phyloP scores from a whole-genome alignment of 1,140 invertebrate species.

The Contarinia nasturtii region DNA sequence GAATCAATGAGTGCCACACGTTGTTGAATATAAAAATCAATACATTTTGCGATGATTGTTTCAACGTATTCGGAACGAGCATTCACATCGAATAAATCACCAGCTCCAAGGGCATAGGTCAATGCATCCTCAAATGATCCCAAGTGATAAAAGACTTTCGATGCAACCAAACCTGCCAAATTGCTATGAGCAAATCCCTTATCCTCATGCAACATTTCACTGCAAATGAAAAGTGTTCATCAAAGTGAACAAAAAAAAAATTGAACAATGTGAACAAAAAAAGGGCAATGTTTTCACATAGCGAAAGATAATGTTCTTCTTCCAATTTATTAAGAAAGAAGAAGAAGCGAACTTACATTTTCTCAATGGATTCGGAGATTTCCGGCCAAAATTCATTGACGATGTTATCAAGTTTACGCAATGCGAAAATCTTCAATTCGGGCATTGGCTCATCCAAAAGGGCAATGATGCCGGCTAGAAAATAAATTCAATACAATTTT shows the following conservation, averaged over 20 bases:
- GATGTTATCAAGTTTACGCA: slow-evolving; percentile 77
- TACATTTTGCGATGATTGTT: slow-evolving; percentile 90
- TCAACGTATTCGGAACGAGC: slow-evolving; percentile 88
- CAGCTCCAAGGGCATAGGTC: slow-evolving; percentile 83
- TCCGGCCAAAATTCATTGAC: slow-evolving; percentile 98
- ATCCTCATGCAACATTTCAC: slow-evolving; percentile 90
- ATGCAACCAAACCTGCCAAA: slow-evolving; percentile 88
- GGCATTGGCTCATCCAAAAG: slow-evolving; percentile 83
- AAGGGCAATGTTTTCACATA: not conserved
- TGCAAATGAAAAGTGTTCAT: slow-evolving; percentile 21
- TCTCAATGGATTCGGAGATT: slow-evolving; percentile 93
- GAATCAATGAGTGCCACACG: slow-evolving; percentile 48
- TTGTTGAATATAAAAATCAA: slow-evolving; percentile 85
- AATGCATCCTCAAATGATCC: slow-evolving; percentile 91
- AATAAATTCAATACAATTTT: not conserved
- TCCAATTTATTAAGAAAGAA: too few species aligned
- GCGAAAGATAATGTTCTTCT: not conserved
- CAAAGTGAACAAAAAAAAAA: slow-evolving; percentile 5
- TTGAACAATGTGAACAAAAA: slow-evolving; percentile 1
- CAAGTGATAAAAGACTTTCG: slow-evolving; percentile 96
- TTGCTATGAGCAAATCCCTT: slow-evolving; percentile 71
- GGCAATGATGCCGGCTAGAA: slow-evolving; percentile 77
- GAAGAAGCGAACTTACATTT: slow-evolving; percentile 48
- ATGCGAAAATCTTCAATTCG: slow-evolving; percentile 83
- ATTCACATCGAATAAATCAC: slow-evolving; percentile 85